Base-by-base conservation (phyloP, 2,113 vertebrate species). In the Proterorhinus semilunaris region DNA sequence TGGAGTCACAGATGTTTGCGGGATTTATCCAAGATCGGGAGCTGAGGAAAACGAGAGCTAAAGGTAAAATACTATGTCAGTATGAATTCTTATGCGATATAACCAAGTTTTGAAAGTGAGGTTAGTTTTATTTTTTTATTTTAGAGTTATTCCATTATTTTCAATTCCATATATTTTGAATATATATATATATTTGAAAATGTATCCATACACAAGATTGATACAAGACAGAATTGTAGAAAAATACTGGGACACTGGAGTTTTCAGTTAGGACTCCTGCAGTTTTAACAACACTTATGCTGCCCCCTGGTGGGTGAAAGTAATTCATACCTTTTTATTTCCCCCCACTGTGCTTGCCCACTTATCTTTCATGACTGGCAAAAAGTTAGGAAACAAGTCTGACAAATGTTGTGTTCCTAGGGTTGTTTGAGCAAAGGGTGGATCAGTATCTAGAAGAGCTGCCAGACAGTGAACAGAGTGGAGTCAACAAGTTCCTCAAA, bases 1-100 rank as follows among this genome's bases (percentile, higher is more conserved):
- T 99, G 97, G 97, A 99, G 88, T 98, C 98, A 50, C 98, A 99
- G 91, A 99, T 99, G 98, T 99, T 99, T 57, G 94, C 98, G 11
- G 98, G 98, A 44, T 99, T 99, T 90, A 98, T 99, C 85, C 98
- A 99, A 91, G 98, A 99, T 87, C 92, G 96, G 45, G 97, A 99
- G 88, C 92, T 99, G 77, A 91, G 98, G 70, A 99, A 98, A 81
- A 95, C 95, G 77, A 88, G 98, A 58, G 96, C 96, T 15, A 98
- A 98, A 94, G 98, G 98, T 98, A 91, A 45, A 21, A n/a, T 49
- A 10, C 4, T 8, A 36, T 36, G 11, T 49, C 48, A 12, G 49
- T 69, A 36, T 36, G 27, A 36, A 36, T 36, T 36, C 27, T 36
- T 36, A 36, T 3, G 3, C 3, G 27, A 36, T 36, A 36, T 36